Conservation (phyloP, 2,797 vertebrate genomes). For the Sebastes trivittatus region DNA sequence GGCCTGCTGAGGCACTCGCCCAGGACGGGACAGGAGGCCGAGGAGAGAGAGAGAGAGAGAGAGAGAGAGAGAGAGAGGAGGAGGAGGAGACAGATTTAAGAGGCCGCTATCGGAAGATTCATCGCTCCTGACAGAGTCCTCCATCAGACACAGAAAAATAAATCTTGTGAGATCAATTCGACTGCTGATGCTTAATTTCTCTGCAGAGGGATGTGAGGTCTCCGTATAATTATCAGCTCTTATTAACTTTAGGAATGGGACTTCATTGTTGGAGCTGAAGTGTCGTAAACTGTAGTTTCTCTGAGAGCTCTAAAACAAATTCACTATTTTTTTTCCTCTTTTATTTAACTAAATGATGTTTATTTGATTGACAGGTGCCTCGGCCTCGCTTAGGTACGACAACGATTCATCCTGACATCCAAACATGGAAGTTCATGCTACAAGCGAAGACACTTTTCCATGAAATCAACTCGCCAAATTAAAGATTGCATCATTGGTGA, state of each 20-base stretch:
- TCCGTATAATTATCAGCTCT: background rate
- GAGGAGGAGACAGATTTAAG: slow-evolving; percentile 46
- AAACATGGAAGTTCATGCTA: too few species aligned
- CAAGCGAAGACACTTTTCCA: too few species aligned
- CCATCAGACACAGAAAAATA: slow-evolving; percentile 20
- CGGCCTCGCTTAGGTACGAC: too few species aligned
- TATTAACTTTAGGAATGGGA: background rate
- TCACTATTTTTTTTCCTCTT: too few species aligned
- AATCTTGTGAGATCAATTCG: slow-evolving; percentile 14
- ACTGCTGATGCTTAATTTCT: slow-evolving; percentile 18
- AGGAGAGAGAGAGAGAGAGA: background rate
- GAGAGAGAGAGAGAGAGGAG: background rate
- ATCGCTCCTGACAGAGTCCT: slow-evolving; percentile 30
- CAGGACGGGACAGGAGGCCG: slow-evolving; percentile 19
- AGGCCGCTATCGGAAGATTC: slow-evolving; percentile 37
- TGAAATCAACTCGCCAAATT: too few species aligned
- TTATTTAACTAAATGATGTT: too few species aligned
- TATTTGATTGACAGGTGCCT: too few species aligned
- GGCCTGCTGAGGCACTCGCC: slow-evolving; percentile 16
- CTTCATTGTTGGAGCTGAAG: background rate
- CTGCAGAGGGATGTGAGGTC: background rate
- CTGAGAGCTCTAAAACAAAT: background rate
- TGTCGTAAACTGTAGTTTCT: background rate
- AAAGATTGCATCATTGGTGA: too few species aligned
- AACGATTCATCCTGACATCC: too few species aligned